Conservation (phyloP, 2,888 invertebrate species). For the Ormyrus rosae region DNA sequence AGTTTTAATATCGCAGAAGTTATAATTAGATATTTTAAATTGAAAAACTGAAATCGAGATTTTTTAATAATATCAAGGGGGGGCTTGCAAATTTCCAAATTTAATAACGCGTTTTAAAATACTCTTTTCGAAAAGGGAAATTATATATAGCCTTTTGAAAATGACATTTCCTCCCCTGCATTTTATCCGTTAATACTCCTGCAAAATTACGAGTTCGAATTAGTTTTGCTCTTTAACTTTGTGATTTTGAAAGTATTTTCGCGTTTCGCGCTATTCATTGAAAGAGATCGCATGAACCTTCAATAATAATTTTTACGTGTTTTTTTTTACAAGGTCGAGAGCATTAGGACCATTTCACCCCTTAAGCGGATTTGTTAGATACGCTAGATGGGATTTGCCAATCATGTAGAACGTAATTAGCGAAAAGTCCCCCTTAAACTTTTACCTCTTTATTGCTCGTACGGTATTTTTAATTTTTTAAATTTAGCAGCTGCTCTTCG, state of each 20-base stretch:
- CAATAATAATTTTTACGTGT: no score
- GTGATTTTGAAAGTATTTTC: conserved; percentile 4
- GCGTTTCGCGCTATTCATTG: conserved; percentile 28
- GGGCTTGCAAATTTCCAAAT: conserved; percentile 20
- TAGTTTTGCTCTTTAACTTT: no score
- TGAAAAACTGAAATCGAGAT: conserved; percentile 13
- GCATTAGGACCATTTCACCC: not conserved
- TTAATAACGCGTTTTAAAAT: conserved; percentile 15
- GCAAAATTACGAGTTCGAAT: not conserved
- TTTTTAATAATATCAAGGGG: conserved; percentile 28
- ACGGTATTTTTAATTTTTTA: not conserved
- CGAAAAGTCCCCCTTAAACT: conserved; percentile 28
- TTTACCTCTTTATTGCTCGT: conserved; percentile 7
- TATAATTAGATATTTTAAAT: conserved; percentile 26
- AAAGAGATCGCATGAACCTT: not conserved
- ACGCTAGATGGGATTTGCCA: conserved; percentile 29
- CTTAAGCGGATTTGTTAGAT: conserved; percentile 52
- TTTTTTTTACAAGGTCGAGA: no score
- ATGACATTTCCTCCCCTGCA: not conserved
- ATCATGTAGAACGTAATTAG: conserved; percentile 41
- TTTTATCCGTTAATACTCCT: conserved; percentile 21
- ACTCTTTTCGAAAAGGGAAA: conserved; percentile 6
- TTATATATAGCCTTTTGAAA: conserved; percentile 34
- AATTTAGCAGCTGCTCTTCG: no score
- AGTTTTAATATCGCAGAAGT: not conserved